Evolutionary conservation across 1,140 invertebrate species (phyloP).

Genomic region (Ridgeia piscesae): DNA sequence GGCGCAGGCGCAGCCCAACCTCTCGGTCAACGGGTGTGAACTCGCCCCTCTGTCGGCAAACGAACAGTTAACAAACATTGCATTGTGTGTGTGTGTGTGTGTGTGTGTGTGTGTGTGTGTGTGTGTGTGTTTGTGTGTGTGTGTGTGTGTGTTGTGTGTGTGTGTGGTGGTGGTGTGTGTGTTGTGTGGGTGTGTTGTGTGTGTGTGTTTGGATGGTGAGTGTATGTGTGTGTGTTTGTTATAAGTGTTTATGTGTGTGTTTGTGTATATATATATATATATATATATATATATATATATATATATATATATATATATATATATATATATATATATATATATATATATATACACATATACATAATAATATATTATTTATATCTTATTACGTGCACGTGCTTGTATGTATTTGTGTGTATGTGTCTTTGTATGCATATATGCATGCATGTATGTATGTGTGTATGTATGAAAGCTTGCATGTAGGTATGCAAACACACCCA

Average conservation of each 20-base stretch:
- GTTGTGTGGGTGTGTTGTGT: background rate
- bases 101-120: background rate
- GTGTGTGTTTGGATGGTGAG: background rate
- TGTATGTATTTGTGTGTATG: too few species aligned
- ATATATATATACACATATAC: too few species aligned
- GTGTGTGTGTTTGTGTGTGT: background rate
- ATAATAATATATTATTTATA: too few species aligned
- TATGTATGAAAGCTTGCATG: too few species aligned
- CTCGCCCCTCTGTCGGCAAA: background rate
- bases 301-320: too few species aligned
- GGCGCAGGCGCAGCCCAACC: background rate
- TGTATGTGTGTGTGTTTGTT: background rate
- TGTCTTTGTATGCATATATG: too few species aligned
- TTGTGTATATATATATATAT: background rate
- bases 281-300: background rate
- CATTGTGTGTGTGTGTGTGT: background rate
- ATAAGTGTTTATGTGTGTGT: background rate
- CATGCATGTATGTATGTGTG: too few species aligned
- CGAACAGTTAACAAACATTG: too few species aligned
- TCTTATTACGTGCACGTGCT: too few species aligned
- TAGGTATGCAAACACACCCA: too few species aligned
- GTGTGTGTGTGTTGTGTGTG: background rate
- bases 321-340: too few species aligned
- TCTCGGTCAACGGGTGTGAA: background rate
- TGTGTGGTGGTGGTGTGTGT: background rate